A percentile compares a stretch with the other conserved stretches of the same genome.
phyloP scores from a whole-genome alignment of 2,888 invertebrate genomes.

The Gandaritis pyraliata region DNA sequence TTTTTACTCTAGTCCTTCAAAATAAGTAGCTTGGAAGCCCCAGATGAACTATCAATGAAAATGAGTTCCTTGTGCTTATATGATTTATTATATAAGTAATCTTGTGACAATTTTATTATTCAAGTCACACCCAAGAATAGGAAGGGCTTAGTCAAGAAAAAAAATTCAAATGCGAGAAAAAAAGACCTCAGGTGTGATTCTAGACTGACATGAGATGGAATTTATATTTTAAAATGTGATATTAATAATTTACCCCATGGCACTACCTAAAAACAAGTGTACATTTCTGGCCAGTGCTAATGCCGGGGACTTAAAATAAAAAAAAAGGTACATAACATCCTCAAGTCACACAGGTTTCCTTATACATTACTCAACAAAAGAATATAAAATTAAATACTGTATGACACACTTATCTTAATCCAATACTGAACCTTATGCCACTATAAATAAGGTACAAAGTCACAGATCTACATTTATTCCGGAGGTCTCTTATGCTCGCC shows the following conservation, averaged over 20 bases:
- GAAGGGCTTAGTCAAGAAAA: neutral
- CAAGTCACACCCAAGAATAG: neutral
- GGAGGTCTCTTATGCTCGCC: constrained; percentile 93
- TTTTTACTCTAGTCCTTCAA: constrained; percentile 45
- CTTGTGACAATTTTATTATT: neutral
- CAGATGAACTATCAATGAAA: constrained; percentile 15
- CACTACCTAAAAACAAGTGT: too few relatives aligned
- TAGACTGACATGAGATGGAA: too few relatives aligned
- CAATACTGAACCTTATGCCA: constrained; percentile 11
- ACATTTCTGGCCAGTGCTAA: too few relatives aligned
- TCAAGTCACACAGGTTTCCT: neutral
- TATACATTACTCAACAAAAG: neutral
- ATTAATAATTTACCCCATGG: too few relatives aligned
- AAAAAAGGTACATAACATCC: too few relatives aligned
- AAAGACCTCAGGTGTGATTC: too few relatives aligned
- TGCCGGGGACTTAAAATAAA: too few relatives aligned
- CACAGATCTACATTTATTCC: constrained; percentile 79
- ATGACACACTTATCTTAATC: constrained; percentile 17
- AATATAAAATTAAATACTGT: constrained; percentile 19
- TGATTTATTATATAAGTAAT: neutral
- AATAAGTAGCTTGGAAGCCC: constrained; percentile 53
- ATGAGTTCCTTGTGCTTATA: constrained; percentile 10
- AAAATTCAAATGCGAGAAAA: neutral
- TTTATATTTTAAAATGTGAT: too few relatives aligned
- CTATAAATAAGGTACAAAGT: constrained; percentile 20